phyloP scores from a whole-genome alignment of 2,113 vertebrate genomes.

The Geothlypis trichas region DNA sequence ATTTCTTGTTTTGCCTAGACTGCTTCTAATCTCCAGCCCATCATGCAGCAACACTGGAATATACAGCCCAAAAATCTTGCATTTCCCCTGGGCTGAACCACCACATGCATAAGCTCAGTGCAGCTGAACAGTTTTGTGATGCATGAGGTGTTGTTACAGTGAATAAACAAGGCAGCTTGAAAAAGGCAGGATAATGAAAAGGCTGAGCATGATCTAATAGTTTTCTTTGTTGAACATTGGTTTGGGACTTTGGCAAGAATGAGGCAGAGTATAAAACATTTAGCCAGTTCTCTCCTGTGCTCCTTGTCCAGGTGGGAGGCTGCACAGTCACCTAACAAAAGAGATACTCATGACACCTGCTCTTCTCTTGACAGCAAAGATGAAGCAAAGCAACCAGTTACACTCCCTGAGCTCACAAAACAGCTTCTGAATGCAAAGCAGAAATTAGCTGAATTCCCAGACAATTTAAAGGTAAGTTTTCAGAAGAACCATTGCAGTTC shows the following conservation, averaged over 20 bases:
- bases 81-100: background rate
- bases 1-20: background rate
- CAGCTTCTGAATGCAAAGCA: conserved; percentile 81
- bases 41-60: background rate
- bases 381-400: conserved; percentile 58
- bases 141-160: background rate
- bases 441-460: conserved; percentile 78
- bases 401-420: conserved; percentile 81
- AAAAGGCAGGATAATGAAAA: background rate
- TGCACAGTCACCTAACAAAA: background rate
- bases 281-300: background rate
- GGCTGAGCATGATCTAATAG: background rate
- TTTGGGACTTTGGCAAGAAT: background rate
- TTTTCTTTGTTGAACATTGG: background rate
- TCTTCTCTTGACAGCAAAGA: conserved; percentile 61
- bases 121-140: background rate
- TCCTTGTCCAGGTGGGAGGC: background rate
- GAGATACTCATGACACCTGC: background rate
- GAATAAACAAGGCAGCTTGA: background rate
- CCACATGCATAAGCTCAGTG: background rate
- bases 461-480: conserved; percentile 75
- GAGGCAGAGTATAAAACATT: fast-evolving
- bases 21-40: background rate
- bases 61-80: background rate
- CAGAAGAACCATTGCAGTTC: background rate